These are phyloP conservation scores for Florisuga fusca DNA, from an alignment of 2,797 vertebrate genomes.

Conservation along the genomic window DNA sequence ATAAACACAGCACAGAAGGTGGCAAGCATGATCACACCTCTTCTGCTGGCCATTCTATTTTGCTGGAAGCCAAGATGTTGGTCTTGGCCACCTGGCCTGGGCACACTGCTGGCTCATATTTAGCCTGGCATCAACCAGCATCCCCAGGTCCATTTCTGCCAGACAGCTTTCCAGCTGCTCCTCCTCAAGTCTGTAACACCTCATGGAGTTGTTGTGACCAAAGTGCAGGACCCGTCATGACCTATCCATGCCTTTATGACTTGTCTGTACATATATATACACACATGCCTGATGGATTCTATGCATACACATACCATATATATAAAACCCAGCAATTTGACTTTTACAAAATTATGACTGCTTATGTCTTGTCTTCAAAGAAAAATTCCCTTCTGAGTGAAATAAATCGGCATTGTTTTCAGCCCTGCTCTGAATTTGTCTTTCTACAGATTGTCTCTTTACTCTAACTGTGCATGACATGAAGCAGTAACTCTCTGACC, in stretches of 20 bases:
- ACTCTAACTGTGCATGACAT: background rate
- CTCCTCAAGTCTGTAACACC: too few relatives aligned
- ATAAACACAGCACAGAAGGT: too few relatives aligned
- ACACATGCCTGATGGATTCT: fast-evolving
- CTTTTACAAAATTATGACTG: background rate
- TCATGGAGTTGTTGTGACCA: too few relatives aligned
- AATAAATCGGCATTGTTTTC: background rate
- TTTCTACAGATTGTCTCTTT: background rate
- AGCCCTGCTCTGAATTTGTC: background rate
- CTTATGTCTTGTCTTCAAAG: background rate
- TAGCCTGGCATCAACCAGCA: too few relatives aligned
- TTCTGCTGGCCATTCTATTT: too few relatives aligned
- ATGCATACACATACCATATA: fast-evolving
- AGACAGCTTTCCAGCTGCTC: too few relatives aligned
- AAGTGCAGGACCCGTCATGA: too few relatives aligned
- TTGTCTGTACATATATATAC: background rate
- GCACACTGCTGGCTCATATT: too few relatives aligned
- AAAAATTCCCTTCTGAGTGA: background rate
- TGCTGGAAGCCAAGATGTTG: too few relatives aligned
- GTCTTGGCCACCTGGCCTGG: too few relatives aligned
- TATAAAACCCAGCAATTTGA: background rate
- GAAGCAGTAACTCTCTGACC: background rate
- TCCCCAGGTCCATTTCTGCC: too few relatives aligned
- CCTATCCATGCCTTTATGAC: fast-evolving
- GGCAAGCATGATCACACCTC: too few relatives aligned